These are phyloP conservation scores for Lophura nycthemera DNA, from an alignment of 2,113 vertebrate species.

Conservation along the genomic window DNA sequence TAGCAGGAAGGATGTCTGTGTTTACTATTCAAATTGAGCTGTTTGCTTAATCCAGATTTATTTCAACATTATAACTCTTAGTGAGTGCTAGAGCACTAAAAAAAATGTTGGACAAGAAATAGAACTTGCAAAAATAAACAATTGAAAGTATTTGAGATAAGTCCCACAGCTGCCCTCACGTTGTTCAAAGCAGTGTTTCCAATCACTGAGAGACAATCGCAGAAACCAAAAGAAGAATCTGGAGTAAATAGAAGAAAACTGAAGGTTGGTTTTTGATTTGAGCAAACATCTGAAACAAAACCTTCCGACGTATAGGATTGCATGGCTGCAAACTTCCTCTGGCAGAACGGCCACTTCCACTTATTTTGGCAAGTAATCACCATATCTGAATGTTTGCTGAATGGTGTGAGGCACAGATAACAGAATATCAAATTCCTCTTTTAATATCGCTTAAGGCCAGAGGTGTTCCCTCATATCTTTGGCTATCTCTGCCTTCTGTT, in stretches of 20 bases:
- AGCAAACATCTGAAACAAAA: not conserved
- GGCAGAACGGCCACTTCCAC: not conserved
- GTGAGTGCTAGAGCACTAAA: not conserved
- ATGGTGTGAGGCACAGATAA: not conserved
- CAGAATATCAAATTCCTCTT: not conserved
- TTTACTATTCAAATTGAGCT: slow-evolving; percentile 33
- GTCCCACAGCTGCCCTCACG: not conserved
- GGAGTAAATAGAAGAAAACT: no score
- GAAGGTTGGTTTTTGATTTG: no score
- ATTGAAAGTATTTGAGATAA: not conserved
- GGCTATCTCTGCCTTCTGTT: not conserved
- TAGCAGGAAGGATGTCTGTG: not conserved
- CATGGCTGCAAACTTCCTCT: no score
- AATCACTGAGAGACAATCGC: not conserved
- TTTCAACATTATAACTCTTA: not conserved
- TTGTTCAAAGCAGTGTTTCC: not conserved
- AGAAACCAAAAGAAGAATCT: not conserved
- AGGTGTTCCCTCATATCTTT: not conserved
- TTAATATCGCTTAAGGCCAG: not conserved
- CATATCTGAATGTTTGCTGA: not conserved
- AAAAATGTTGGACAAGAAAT: not conserved
- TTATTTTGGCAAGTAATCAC: not conserved
- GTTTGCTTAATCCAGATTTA: slow-evolving; percentile 50
- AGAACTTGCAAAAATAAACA: not conserved
- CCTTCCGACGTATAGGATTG: not conserved